These are phyloP conservation scores for Palythoa grandis DNA, from an alignment of 92 coral and sea anemone genomes.

Conservation along the genomic window DNA sequence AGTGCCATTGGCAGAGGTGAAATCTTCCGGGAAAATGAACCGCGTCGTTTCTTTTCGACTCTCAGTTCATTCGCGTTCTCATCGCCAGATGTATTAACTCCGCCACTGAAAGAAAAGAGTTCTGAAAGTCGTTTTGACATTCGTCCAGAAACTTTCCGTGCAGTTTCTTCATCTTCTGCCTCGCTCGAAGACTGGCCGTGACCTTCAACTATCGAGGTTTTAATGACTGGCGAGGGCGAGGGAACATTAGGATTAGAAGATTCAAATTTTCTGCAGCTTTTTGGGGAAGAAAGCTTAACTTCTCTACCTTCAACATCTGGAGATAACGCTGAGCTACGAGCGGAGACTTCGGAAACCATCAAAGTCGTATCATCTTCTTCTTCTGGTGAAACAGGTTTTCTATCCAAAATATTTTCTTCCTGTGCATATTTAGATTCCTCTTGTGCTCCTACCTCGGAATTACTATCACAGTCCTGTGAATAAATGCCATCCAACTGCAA, in stretches of 20 bases:
- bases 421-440: slow-evolving; percentile 35
- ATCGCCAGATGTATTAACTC: slow-evolving; percentile 28
- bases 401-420: slow-evolving; percentile 63
- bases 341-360: slow-evolving; percentile 68
- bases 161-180: slow-evolving; percentile 76
- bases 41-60: slow-evolving; percentile 66
- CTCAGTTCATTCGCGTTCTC: slow-evolving; percentile 52
- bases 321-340: slow-evolving; percentile 70
- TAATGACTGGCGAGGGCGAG: slow-evolving; percentile 20
- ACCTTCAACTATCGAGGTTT: slow-evolving; percentile 47
- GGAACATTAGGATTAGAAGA: not conserved
- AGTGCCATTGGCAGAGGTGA: slow-evolving; percentile 69
- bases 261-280: slow-evolving; percentile 6
- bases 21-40: slow-evolving; percentile 65
- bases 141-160: slow-evolving; percentile 58
- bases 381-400: slow-evolving; percentile 42
- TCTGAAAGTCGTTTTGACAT: slow-evolving; percentile 74
- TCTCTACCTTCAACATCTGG: slow-evolving; percentile 2
- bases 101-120: slow-evolving; percentile 69
- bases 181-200: slow-evolving; percentile 76
- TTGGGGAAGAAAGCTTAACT: slow-evolving; percentile 15
- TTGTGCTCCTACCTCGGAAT: not conserved
- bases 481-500: slow-evolving; percentile 60
- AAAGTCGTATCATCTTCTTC: slow-evolving; percentile 67
- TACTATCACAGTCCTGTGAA: slow-evolving; percentile 58